Conservation (phyloP, 2,113 vertebrate genomes). For the Pelusios castaneus region DNA sequence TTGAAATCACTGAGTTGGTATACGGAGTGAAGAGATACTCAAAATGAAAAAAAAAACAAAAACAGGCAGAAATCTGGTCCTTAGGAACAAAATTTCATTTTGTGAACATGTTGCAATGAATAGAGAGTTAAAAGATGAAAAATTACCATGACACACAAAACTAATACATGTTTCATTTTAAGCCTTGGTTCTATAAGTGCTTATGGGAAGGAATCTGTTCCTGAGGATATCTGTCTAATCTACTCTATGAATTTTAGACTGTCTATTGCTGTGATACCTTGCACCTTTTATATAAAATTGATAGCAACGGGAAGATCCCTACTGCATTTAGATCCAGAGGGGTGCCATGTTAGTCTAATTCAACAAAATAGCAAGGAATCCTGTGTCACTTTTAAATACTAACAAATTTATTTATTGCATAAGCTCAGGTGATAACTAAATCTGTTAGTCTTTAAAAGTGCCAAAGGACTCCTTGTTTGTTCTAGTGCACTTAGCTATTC, state of each 20-base stretch:
- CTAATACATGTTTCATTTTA: slow-evolving; percentile 57
- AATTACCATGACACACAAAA: slow-evolving; percentile 33
- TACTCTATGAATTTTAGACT: slow-evolving; percentile 44
- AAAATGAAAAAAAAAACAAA: background rate
- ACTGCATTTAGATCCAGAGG: background rate
- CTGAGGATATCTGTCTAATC: slow-evolving; percentile 54
- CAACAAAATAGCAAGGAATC: too few relatives aligned
- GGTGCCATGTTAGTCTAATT: too few relatives aligned
- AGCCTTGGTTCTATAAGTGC: slow-evolving; percentile 44
- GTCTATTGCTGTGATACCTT: slow-evolving; percentile 26
- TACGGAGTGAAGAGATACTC: background rate
- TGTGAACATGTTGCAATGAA: slow-evolving; percentile 18
- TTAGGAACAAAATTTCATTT: slow-evolving; percentile 57
- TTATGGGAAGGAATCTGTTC: slow-evolving; percentile 52
- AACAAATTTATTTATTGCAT: too few relatives aligned
- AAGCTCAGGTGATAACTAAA: too few relatives aligned
- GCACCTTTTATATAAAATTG: slow-evolving; percentile 22
- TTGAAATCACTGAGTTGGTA: background rate
- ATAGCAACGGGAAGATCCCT: slow-evolving; percentile 37
- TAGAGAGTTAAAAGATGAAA: slow-evolving; percentile 62
- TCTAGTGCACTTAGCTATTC: background rate
- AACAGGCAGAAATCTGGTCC: slow-evolving; percentile 28
- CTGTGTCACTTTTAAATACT: too few relatives aligned
- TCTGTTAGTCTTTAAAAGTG: too few relatives aligned
- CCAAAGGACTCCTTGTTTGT: too few relatives aligned